These are phyloP conservation scores for Lordiphosa andalusiaca DNA, from an alignment of 2,888 invertebrate species.

Conservation along the genomic window DNA sequence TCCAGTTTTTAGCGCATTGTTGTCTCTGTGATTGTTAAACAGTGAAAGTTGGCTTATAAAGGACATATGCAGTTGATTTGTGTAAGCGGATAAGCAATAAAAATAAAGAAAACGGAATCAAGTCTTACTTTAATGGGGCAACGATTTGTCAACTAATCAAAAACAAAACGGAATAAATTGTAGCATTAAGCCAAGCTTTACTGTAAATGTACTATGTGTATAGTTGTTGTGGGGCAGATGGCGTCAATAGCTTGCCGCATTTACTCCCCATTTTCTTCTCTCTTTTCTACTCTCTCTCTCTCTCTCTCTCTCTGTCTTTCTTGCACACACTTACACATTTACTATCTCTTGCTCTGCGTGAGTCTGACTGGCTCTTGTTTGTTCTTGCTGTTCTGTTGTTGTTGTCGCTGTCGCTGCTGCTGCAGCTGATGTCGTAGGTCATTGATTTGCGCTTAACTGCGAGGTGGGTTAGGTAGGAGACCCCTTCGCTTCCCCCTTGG, in stretches of 20 bases:
- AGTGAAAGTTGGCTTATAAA: background rate
- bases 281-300: background rate
- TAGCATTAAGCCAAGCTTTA: background rate
- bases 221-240: conserved; percentile 11
- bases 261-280: conserved; percentile 9
- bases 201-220: conserved; percentile 2
- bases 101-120: background rate
- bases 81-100: background rate
- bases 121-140: background rate
- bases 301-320: too few relatives aligned
- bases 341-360: conserved; percentile 16
- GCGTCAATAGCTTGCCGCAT: conserved; percentile 5
- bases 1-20: conserved; percentile 48
- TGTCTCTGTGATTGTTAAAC: conserved; percentile 1
- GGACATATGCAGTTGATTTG: background rate
- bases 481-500: conserved; percentile 10
- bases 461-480: conserved; percentile 21
- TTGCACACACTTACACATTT: background rate
- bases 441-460: conserved; percentile 72
- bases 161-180: too few relatives aligned
- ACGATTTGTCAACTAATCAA: too few relatives aligned
- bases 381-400: conserved; percentile 33
- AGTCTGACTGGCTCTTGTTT: conserved; percentile 17
- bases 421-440: conserved; percentile 72
- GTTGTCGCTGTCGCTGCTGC: conserved; percentile 21